A percentile compares a stretch with the other conserved stretches of the same genome.
Conservation (phyloP, 2,888 invertebrate species). For the Laothoe populi region DNA sequence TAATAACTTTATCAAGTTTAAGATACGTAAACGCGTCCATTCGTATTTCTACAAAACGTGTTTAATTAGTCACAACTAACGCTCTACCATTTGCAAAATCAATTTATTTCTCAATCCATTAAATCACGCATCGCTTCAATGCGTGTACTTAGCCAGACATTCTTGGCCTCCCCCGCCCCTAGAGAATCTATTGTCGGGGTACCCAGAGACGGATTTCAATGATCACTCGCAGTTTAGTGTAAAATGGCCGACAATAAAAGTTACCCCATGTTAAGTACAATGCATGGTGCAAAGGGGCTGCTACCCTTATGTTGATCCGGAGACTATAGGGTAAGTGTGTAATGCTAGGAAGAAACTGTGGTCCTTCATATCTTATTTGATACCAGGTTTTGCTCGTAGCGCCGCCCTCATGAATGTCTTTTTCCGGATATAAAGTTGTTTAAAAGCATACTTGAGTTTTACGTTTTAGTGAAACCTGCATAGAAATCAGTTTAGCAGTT, state of each 20-base stretch:
- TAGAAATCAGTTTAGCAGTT: no score
- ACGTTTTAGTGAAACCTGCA: no score
- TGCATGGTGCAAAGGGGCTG: conserved; percentile 74
- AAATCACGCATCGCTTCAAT: conserved; percentile 70
- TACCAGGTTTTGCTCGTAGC: conserved; percentile 72
- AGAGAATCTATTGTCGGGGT: conserved; percentile 38
- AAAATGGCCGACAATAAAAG: conserved; percentile 70
- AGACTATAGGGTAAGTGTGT: conserved; percentile 55
- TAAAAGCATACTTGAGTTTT: no score
- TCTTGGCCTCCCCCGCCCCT: conserved; percentile 47
- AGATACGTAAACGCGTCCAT: background rate
- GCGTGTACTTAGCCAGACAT: conserved; percentile 59
- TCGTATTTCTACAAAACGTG: conserved; percentile 11
- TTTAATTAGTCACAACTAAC: conserved; percentile 53
- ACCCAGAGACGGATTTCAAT: conserved; percentile 51
- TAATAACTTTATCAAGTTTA: no score
- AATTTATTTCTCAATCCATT: conserved; percentile 81
- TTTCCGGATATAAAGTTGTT: no score
- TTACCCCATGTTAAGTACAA: conserved; percentile 79
- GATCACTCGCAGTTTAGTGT: conserved; percentile 51
- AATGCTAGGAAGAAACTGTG: conserved; percentile 58
- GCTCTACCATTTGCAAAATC: conserved; percentile 69
- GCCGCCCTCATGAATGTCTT: no score
- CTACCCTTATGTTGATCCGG: conserved; percentile 62
- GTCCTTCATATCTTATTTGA: conserved; percentile 48